phyloP scores from a whole-genome alignment of 2,797 vertebrate genomes.

The Aeoliscus strigatus region DNA sequence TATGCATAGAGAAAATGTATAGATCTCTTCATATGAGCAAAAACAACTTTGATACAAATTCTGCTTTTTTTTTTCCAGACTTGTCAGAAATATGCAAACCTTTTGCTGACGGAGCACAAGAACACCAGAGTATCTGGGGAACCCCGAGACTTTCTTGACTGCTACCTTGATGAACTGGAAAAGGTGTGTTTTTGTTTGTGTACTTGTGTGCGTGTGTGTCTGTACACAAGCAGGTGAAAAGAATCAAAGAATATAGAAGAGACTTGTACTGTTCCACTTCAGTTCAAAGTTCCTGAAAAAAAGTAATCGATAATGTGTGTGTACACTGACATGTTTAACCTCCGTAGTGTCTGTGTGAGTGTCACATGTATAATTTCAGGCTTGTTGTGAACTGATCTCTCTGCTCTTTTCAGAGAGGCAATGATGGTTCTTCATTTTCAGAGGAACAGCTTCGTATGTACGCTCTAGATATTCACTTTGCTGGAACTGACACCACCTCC shows the following conservation, averaged over 20 bases:
- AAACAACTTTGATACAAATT: too few species aligned
- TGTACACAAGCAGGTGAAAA: too few species aligned
- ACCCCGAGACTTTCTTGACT: conserved; percentile 58
- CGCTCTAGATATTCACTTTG: conserved; percentile 54
- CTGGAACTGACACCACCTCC: conserved; percentile 73
- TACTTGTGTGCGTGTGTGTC: too few species aligned
- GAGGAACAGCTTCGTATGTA: conserved; percentile 42
- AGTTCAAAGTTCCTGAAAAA: too few species aligned
- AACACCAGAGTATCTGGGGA: conserved; percentile 39
- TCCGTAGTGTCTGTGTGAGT: conserved; percentile 21
- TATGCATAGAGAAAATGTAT: too few species aligned
- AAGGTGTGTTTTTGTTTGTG: conserved; percentile 32
- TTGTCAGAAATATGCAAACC: neutral
- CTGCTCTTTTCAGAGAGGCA: conserved; percentile 7
- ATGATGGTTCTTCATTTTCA: conserved; percentile 45
- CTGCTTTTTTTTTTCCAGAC: conserved; percentile 18
- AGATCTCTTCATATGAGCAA: too few species aligned
- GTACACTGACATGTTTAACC: too few species aligned
- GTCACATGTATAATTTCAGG: too few species aligned
- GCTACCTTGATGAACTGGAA: conserved; percentile 58
- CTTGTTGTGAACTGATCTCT: too few species aligned
- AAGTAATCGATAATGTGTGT: too few species aligned
- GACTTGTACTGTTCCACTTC: too few species aligned
- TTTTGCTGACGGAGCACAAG: conserved; percentile 39
- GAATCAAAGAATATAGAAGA: too few species aligned